Evolutionary conservation across 2,888 invertebrate genomes (phyloP).

Genomic region (Lumbricus terrestris): DNA sequence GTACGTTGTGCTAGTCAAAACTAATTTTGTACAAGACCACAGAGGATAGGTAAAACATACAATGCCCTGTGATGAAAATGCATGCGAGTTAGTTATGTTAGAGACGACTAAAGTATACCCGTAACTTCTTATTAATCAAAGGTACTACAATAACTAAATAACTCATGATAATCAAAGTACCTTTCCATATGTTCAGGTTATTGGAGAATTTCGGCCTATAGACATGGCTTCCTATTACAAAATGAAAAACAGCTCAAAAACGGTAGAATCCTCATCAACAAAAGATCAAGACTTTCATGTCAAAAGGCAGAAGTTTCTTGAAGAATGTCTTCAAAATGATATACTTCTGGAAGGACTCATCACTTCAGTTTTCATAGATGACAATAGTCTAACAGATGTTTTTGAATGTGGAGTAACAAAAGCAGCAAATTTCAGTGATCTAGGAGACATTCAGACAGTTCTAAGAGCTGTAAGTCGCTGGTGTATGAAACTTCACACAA

Average conservation of each 20-base stretch:
- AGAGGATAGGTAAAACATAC: not conserved
- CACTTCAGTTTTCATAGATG: not conserved
- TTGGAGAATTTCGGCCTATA: not conserved
- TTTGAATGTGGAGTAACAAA: not conserved
- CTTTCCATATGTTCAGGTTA: not conserved
- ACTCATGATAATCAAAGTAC: not conserved
- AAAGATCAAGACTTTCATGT: not conserved
- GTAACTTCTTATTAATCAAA: not conserved
- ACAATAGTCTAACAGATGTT: not conserved
- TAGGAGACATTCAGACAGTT: not conserved
- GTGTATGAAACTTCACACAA: not conserved
- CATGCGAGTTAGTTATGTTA: not conserved
- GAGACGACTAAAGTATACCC: not conserved
- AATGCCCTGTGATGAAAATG: not conserved
- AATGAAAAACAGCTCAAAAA: not conserved
- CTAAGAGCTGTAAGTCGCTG: not conserved
- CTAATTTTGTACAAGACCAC: too few species aligned
- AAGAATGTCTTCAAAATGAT: not conserved
- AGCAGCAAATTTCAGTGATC: constrained; percentile 13
- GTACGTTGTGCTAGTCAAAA: too few species aligned
- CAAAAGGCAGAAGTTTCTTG: not conserved
- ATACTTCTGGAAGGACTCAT: not conserved
- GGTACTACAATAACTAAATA: not conserved
- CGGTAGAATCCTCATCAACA: not conserved
- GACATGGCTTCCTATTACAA: too few species aligned